Percentiles rank a stretch among this genome's conserved stretches.
Evolutionary conservation across 2,888 invertebrate species (phyloP).

Genomic region (Hoplodrina blanda): DNA sequence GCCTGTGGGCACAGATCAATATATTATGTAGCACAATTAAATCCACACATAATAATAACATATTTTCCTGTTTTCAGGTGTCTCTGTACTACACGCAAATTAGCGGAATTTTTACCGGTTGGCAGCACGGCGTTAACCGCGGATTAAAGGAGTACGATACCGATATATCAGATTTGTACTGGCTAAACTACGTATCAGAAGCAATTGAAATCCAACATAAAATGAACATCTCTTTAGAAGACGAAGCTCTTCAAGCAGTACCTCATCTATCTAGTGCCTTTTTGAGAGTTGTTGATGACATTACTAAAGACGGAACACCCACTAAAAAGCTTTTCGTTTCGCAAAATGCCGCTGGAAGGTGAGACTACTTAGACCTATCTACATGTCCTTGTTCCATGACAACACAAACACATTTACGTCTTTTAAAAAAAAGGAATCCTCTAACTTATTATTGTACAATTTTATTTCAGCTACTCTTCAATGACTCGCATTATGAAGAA

Average conservation of each 20-base stretch:
- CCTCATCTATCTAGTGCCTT: slow-evolving; percentile 91
- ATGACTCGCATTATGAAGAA: slow-evolving; percentile 96
- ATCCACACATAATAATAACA: not conserved
- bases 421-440: not conserved
- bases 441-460: not conserved
- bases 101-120: slow-evolving; percentile 94
- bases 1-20: not conserved
- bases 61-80: slow-evolving; percentile 86
- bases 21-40: not conserved
- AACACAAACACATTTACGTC: not conserved
- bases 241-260: slow-evolving; percentile 73
- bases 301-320: slow-evolving; percentile 77
- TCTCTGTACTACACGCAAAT: slow-evolving; percentile 94
- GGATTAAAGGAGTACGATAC: slow-evolving; percentile 91
- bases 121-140: slow-evolving; percentile 92
- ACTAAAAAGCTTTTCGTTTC: slow-evolving; percentile 92
- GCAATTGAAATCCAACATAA: slow-evolving; percentile 92
- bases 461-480: slow-evolving; percentile 91
- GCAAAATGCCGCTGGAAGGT: slow-evolving; percentile 95
- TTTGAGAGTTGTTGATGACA: slow-evolving; percentile 90
- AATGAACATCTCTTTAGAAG: slow-evolving; percentile 83
- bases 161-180: slow-evolving; percentile 92
- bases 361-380: slow-evolving; percentile 51
- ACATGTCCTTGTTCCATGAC: not conserved
- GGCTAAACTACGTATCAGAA: slow-evolving; percentile 95